Evolutionary conservation across 2,113 vertebrate species (phyloP).

Genomic region (Myotis davidii): DNA sequence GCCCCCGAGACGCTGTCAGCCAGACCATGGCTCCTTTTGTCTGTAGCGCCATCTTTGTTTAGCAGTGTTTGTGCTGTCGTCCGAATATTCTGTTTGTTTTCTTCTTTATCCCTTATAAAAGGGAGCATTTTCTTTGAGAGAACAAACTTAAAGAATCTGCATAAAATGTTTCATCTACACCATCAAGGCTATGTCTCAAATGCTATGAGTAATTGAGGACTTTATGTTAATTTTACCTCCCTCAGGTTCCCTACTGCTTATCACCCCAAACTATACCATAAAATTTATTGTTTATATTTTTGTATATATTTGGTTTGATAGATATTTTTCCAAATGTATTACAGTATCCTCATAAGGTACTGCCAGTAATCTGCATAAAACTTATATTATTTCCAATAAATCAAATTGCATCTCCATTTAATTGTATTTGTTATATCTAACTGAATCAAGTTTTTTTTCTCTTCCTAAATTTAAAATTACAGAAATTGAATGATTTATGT

Average conservation of each 20-base stretch:
- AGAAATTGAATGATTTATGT: background rate
- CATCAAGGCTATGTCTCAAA: background rate
- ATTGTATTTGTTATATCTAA: constrained; percentile 49
- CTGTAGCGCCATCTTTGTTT: background rate
- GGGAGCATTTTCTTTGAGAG: background rate
- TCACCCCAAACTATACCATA: background rate
- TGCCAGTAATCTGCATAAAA: constrained; percentile 44
- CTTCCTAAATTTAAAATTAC: constrained; percentile 49
- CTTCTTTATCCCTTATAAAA: background rate
- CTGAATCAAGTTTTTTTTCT: constrained; percentile 21
- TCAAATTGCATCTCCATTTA: constrained; percentile 53
- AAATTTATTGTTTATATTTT: background rate
- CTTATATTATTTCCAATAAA: constrained; percentile 31
- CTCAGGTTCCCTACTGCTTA: background rate
- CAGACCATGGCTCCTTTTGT: too few relatives aligned
- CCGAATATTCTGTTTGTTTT: background rate
- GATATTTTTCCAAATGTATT: background rate
- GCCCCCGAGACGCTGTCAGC: background rate
- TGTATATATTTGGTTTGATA: background rate
- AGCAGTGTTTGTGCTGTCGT: background rate
- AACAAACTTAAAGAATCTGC: background rate
- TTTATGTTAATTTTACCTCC: background rate
- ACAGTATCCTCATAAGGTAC: background rate
- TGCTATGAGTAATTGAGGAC: background rate
- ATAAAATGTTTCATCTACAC: background rate